phyloP scores from a whole-genome alignment of 2,888 invertebrate species.

The Oscheius sp. region DNA sequence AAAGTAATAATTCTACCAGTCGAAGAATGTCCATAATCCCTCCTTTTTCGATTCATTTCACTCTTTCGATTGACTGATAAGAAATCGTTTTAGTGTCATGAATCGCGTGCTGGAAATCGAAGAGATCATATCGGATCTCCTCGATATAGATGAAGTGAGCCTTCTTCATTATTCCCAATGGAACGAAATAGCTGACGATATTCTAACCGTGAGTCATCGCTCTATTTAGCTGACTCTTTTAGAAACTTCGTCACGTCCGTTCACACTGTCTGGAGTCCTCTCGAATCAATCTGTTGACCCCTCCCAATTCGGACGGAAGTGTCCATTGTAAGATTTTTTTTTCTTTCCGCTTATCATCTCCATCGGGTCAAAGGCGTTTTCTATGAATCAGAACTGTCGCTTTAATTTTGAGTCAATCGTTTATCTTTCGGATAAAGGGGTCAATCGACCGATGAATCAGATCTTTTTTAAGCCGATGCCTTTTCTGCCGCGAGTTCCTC shows the following conservation, averaged over 20 bases:
- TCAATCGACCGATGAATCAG: neutral
- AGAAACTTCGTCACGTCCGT: constrained; percentile 22
- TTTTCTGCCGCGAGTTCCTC: neutral
- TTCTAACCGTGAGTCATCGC: neutral
- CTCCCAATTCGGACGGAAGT: constrained; percentile 37
- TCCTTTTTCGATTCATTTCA: too few relatives aligned
- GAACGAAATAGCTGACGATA: constrained; percentile 16
- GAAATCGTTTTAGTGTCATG: neutral
- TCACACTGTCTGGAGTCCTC: constrained; percentile 20
- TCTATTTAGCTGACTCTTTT: neutral
- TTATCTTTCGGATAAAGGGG: constrained; percentile 9
- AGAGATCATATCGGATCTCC: constrained; percentile 3
- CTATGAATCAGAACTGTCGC: too few relatives aligned
- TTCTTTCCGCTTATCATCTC: neutral
- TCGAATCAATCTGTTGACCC: constrained; percentile 31
- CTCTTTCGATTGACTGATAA: neutral
- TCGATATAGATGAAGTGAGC: neutral
- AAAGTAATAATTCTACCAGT: too few relatives aligned
- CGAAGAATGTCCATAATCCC: too few relatives aligned
- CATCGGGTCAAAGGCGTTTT: neutral
- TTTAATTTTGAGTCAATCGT: constrained; percentile 2
- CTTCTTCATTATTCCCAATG: constrained; percentile 18
- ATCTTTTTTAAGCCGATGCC: neutral
- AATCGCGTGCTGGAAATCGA: constrained; percentile 24
- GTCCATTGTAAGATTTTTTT: constrained; percentile 36